Evolutionary conservation across 2,888 invertebrate genomes (phyloP).

Genomic region (Torymus tubicola): DNA sequence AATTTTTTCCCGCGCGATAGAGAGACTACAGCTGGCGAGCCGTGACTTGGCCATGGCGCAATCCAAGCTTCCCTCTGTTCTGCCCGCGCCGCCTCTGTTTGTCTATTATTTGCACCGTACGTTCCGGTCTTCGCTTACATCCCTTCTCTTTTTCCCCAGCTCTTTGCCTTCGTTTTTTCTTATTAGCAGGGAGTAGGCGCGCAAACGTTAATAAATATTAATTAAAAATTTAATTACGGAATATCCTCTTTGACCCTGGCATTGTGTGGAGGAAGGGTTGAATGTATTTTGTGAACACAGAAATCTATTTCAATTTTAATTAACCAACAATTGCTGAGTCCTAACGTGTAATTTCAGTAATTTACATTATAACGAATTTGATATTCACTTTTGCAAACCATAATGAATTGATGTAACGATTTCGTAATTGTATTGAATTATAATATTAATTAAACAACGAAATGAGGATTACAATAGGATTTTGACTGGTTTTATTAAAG

Average conservation of each 20-base stretch:
- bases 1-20: slow-evolving; percentile 41
- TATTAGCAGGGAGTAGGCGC: slow-evolving; percentile 8
- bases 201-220: slow-evolving; percentile 33
- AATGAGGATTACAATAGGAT: too few species aligned
- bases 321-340: slow-evolving; percentile 18
- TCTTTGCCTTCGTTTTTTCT: slow-evolving; percentile 4
- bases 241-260: neutral
- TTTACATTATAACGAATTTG: neutral
- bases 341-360: neutral
- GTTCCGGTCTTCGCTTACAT: neutral
- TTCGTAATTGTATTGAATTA: too few species aligned
- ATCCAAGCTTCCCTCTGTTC: slow-evolving; percentile 28
- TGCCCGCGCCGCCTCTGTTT: slow-evolving; percentile 27
- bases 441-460: too few species aligned
- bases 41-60: slow-evolving; percentile 32
- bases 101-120: slow-evolving; percentile 46
- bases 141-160: neutral
- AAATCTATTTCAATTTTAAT: slow-evolving; percentile 24
- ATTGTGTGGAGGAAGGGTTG: neutral
- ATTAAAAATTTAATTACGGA: slow-evolving; percentile 49
- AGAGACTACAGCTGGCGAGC: too few species aligned
- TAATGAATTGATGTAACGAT: too few species aligned
- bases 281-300: neutral
- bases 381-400: too few species aligned
- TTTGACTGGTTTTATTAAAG: too few species aligned